A percentile compares a stretch with the other conserved stretches of the same genome.
phyloP scores from a whole-genome alignment of 1,140 invertebrate species.

The Pteromalus puparum region DNA sequence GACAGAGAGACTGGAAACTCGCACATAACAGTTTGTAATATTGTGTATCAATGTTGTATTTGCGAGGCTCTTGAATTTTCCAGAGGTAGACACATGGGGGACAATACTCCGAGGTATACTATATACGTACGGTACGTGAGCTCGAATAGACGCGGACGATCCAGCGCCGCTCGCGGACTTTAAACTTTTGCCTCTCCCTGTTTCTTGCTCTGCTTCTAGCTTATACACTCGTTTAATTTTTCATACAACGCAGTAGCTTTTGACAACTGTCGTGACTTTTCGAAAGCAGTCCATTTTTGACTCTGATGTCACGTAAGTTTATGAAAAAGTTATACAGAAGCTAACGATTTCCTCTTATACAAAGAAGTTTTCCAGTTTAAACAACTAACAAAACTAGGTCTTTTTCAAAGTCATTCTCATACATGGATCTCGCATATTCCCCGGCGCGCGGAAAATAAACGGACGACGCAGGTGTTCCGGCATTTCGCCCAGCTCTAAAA shows the following conservation, averaged over 20 bases:
- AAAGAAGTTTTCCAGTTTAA: no score
- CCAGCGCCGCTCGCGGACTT: neutral
- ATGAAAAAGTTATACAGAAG: no score
- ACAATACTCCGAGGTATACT: neutral
- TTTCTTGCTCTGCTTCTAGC: neutral
- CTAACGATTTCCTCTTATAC: no score
- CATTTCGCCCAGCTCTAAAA: neutral
- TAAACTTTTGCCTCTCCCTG: neutral
- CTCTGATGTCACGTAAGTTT: no score
- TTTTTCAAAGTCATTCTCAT: neutral
- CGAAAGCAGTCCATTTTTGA: no score
- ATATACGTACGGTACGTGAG: neutral
- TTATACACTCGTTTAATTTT: neutral
- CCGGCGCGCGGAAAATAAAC: neutral
- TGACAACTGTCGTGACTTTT: no score
- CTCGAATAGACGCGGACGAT: neutral
- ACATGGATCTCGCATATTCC: neutral
- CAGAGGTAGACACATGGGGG: neutral
- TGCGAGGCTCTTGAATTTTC: conserved; percentile 53
- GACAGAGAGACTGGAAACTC: neutral
- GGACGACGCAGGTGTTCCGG: neutral
- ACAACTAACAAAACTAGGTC: no score
- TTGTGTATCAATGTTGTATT: conserved; percentile 52
- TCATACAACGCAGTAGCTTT: no score
- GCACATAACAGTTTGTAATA: conserved; percentile 42